A percentile compares a stretch with the other conserved stretches of the same genome.
Conservation (phyloP, 2,888 invertebrate genomes). For the Synanthedon andrenaeformis region DNA sequence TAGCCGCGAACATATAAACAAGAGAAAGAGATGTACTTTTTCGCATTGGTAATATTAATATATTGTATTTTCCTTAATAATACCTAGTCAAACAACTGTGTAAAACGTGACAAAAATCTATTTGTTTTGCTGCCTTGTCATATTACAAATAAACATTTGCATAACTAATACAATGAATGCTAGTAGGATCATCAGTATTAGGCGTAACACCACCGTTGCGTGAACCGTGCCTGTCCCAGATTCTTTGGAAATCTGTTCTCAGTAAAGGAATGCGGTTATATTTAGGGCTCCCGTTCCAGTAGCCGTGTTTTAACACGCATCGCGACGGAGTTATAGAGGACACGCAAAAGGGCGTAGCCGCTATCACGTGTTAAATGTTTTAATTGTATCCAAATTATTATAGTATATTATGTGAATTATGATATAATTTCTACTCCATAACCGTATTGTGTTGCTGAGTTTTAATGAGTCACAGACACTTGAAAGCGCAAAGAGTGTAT, state of each 20-base stretch:
- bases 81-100: background rate
- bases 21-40: too few species aligned
- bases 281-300: slow-evolving; percentile 17
- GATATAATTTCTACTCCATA: background rate
- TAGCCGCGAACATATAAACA: too few species aligned
- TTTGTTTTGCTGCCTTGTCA: slow-evolving; percentile 9
- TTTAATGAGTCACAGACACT: slow-evolving; percentile 22
- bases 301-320: slow-evolving; percentile 22
- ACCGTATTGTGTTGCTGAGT: slow-evolving; percentile 9
- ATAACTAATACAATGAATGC: slow-evolving; percentile 15
- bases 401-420: slow-evolving; percentile 20
- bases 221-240: slow-evolving; percentile 6
- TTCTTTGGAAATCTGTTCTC: slow-evolving; percentile 1
- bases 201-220: slow-evolving; percentile 10
- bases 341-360: slow-evolving; percentile 28
- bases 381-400: slow-evolving; percentile 25
- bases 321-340: slow-evolving; percentile 23
- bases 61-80: too few species aligned
- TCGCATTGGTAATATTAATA: too few species aligned
- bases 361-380: slow-evolving; percentile 26
- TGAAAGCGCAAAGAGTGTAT: slow-evolving; percentile 9
- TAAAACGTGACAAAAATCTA: slow-evolving; percentile 10
- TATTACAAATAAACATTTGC: slow-evolving; percentile 19
- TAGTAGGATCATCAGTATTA: slow-evolving; percentile 22
- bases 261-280: slow-evolving; percentile 5